phyloP scores from a whole-genome alignment of 2,113 vertebrate species.

The Propithecus coquereli region DNA sequence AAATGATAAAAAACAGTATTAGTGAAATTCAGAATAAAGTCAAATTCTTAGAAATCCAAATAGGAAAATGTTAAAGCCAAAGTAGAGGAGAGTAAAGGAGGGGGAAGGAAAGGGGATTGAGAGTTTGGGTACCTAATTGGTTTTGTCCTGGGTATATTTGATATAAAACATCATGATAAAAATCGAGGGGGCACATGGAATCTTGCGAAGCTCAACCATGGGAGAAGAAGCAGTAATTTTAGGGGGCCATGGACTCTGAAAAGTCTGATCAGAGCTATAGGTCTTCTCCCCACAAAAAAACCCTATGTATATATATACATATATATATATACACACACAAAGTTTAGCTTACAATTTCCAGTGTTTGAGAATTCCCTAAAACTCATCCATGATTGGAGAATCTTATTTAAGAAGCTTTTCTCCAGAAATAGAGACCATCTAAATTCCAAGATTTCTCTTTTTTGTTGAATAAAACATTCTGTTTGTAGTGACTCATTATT shows the following conservation, averaged over 20 bases:
- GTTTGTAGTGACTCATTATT: not conserved
- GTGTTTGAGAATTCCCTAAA: not conserved
- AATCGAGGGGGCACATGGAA: not conserved
- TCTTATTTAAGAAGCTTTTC: not conserved
- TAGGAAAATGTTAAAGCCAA: not conserved
- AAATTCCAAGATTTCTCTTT: not conserved
- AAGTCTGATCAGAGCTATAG: not conserved
- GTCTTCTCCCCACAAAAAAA: not conserved
- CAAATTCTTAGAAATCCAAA: not conserved
- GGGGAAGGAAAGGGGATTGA: not conserved
- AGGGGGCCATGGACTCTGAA: not conserved
- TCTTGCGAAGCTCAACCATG: not conserved
- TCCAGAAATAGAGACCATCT: not conserved
- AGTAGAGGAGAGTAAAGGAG: not conserved
- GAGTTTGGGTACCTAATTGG: not conserved
- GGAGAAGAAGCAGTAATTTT: not conserved
- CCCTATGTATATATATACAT: not conserved
- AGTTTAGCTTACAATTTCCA: not conserved
- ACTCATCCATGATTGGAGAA: not conserved
- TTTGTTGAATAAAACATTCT: not conserved
- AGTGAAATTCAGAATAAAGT: not conserved
- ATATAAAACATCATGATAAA: not conserved
- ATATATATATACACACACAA: not conserved
- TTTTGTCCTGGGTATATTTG: not conserved
- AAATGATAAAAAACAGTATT: not conserved